A percentile compares a stretch with the other conserved stretches of the same genome.
Conservation (phyloP, 2,113 vertebrate species). For the Xiphophorus hellerii region DNA sequence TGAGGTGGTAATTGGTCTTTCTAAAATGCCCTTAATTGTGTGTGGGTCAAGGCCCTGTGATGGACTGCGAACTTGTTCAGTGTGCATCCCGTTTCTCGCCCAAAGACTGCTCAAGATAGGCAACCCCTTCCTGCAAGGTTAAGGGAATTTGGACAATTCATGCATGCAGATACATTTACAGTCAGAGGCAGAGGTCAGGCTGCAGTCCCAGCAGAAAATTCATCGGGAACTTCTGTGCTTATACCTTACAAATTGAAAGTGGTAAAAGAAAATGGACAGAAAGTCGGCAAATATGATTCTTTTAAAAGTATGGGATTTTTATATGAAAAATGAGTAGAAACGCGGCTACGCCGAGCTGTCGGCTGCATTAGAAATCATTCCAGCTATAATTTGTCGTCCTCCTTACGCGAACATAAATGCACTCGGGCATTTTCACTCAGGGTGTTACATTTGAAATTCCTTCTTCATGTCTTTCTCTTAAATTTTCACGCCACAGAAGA, state of each 20-base stretch:
- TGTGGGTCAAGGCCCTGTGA: no score
- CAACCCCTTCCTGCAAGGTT: not conserved
- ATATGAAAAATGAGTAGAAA: not conserved
- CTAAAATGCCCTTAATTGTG: no score
- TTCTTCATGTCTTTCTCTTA: constrained; percentile 24
- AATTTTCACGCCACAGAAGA: constrained; percentile 76
- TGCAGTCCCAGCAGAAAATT: not conserved
- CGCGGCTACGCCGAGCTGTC: constrained; percentile 33
- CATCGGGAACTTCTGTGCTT: not conserved
- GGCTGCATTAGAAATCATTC: constrained; percentile 46
- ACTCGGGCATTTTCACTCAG: constrained; percentile 8
- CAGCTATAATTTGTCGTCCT: constrained; percentile 50
- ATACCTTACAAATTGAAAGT: not conserved
- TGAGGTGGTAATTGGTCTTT: no score
- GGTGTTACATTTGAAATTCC: constrained; percentile 31
- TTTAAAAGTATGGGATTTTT: not conserved
- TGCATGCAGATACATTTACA: not conserved
- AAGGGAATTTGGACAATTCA: not conserved
- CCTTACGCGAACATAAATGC: constrained; percentile 34
- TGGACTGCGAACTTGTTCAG: no score
- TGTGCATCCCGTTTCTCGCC: not conserved
- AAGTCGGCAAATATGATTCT: not conserved
- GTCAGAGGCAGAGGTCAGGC: not conserved
- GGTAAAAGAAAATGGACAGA: not conserved
- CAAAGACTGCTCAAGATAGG: not conserved